Conservation (phyloP, 2,797 vertebrate genomes). For the Poeciliopsis turneri region DNA sequence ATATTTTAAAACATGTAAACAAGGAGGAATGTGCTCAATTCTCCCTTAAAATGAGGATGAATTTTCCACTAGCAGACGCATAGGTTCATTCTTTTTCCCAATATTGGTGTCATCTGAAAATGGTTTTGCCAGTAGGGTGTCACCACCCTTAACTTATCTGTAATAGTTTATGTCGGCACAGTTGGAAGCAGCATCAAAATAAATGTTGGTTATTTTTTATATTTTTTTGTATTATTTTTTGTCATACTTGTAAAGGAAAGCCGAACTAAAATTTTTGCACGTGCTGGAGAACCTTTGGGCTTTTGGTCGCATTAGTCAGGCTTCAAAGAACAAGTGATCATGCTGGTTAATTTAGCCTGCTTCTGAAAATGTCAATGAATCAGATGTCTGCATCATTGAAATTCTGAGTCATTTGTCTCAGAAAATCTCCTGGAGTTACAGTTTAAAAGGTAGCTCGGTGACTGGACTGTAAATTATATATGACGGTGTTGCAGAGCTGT, state of each 20-base stretch:
- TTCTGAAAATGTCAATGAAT: slow-evolving; percentile 66
- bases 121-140: neutral
- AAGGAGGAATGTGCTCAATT: neutral
- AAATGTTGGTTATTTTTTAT: neutral
- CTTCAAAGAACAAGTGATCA: slow-evolving; percentile 32
- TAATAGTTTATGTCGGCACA: neutral
- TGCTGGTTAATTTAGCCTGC: slow-evolving; percentile 26
- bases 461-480: slow-evolving; percentile 32
- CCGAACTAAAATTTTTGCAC: neutral
- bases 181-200: neutral
- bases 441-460: slow-evolving; percentile 40
- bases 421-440: slow-evolving; percentile 39
- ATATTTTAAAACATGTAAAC: neutral
- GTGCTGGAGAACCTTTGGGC: neutral
- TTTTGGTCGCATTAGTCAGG: slow-evolving; percentile 20
- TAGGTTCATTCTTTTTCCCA: neutral
- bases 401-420: slow-evolving; percentile 51
- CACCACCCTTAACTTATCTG: neutral
- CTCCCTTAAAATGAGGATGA: neutral
- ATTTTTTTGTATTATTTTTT: neutral
- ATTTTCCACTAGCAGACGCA: neutral
- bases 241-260: slow-evolving; percentile 10
- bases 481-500: slow-evolving; percentile 13
- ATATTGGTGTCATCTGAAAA: neutral
- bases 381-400: slow-evolving; percentile 49